Percentiles rank a stretch among this genome's conserved stretches.
Evolutionary conservation across 2,113 vertebrate genomes (phyloP).

Genomic region (Patagioenas fasciata): DNA sequence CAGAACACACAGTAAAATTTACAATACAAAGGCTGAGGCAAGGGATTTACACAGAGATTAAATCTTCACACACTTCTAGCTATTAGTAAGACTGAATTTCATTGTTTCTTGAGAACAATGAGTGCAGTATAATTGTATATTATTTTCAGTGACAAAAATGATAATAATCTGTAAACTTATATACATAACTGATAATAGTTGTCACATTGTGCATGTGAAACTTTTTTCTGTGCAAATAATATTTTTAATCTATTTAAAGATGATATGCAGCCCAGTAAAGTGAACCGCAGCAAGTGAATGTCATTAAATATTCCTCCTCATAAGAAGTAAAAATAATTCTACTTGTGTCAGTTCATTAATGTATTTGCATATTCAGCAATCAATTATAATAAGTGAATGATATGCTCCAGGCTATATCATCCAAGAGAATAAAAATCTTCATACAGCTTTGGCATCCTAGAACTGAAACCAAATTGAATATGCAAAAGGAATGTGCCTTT

Average conservation of each 20-base stretch:
- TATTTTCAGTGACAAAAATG: neutral
- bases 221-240: neutral
- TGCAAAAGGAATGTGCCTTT: neutral
- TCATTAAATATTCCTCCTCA: neutral
- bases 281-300: neutral
- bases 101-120: neutral
- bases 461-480: neutral
- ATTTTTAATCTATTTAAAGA: neutral
- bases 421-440: neutral
- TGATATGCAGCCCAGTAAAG: neutral
- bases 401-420: neutral
- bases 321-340: neutral
- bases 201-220: neutral
- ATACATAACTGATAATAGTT: neutral
- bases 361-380: constrained; percentile 2
- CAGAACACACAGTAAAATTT: neutral
- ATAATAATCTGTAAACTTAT: neutral
- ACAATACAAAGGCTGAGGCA: neutral
- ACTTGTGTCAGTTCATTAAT: neutral
- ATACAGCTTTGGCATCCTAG: neutral
- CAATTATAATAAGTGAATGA: neutral
- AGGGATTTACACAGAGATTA: neutral
- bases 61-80: neutral
- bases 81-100: neutral
- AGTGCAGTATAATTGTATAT: neutral